Evolutionary conservation across 2,888 invertebrate genomes (phyloP).

Genomic region (Folsomia candida): DNA sequence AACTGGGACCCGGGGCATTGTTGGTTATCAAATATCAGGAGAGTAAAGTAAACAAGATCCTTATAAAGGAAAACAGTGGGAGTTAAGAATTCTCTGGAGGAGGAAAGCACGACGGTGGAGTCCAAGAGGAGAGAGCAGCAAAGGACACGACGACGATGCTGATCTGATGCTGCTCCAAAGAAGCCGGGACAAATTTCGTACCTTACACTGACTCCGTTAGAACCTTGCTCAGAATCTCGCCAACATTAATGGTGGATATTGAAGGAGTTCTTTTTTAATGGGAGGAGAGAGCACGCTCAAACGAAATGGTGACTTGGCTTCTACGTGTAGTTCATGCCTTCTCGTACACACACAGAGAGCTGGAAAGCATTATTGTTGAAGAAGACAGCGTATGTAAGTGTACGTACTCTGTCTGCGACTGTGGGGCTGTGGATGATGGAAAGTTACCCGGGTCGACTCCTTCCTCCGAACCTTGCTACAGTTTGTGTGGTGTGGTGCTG

Average conservation of each 20-base stretch:
- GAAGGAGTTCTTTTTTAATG: no score
- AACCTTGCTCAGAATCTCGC: no score
- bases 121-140: slow-evolving; percentile 19
- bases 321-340: no score
- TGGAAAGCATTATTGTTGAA: no score
- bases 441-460: not conserved
- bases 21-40: slow-evolving; percentile 6
- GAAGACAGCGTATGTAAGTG: no score
- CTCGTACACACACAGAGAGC: no score
- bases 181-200: not conserved
- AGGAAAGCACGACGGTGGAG: not conserved
- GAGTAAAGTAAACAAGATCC: not conserved
- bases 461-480: not conserved
- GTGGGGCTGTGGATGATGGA: no score
- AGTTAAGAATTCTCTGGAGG: slow-evolving; percentile 2
- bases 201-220: not conserved
- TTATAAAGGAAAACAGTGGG: not conserved
- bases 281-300: no score
- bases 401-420: no score
- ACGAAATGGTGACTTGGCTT: no score
- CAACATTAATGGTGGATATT: no score
- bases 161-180: not conserved
- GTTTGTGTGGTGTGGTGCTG: no score
- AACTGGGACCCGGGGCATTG: not conserved
- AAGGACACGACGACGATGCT: slow-evolving; percentile 8